Conservation (phyloP, 1,140 invertebrate species). For the Trichomalopsis sarcophagae region DNA sequence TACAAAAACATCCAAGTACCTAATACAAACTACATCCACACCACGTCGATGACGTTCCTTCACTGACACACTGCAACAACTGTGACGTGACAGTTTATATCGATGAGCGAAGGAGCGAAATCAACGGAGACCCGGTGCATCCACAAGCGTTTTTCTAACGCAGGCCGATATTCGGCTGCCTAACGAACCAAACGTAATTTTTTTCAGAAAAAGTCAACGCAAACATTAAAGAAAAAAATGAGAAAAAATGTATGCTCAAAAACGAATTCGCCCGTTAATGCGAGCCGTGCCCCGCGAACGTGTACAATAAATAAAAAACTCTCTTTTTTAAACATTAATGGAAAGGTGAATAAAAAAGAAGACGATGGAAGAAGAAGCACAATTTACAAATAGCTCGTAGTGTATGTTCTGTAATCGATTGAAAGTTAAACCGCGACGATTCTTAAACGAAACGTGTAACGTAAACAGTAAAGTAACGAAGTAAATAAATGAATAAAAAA, state of each 20-base stretch:
- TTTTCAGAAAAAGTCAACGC: conserved; percentile 13
- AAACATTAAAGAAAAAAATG: conserved; percentile 32
- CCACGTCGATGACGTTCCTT: conserved; percentile 56
- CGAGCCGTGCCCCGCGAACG: conserved; percentile 67
- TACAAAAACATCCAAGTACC: conserved; percentile 59
- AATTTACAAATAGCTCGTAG: conserved; percentile 74
- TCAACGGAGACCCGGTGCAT: conserved; percentile 35
- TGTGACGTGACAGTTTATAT: background rate
- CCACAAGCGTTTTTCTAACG: conserved; percentile 26
- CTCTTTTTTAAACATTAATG: conserved; percentile 63
- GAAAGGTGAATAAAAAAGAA: conserved; percentile 61
- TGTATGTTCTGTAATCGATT: conserved; percentile 75
- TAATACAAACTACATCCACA: conserved; percentile 62
- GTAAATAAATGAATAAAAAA: conserved; percentile 66
- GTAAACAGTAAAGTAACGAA: conserved; percentile 52
- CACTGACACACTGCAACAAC: background rate
- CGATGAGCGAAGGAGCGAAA: conserved; percentile 51
- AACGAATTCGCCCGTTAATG: conserved; percentile 50
- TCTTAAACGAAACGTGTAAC: conserved; percentile 48
- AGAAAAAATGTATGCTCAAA: conserved; percentile 41
- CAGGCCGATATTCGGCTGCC: conserved; percentile 12
- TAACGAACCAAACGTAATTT: conserved; percentile 27
- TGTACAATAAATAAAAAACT: conserved; percentile 67
- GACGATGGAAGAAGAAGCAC: conserved; percentile 64
- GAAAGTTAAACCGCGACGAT: conserved; percentile 65